These are phyloP conservation scores for Sepioteuthis lessoniana DNA, from an alignment of 2,888 invertebrate genomes.

Conservation along the genomic window DNA sequence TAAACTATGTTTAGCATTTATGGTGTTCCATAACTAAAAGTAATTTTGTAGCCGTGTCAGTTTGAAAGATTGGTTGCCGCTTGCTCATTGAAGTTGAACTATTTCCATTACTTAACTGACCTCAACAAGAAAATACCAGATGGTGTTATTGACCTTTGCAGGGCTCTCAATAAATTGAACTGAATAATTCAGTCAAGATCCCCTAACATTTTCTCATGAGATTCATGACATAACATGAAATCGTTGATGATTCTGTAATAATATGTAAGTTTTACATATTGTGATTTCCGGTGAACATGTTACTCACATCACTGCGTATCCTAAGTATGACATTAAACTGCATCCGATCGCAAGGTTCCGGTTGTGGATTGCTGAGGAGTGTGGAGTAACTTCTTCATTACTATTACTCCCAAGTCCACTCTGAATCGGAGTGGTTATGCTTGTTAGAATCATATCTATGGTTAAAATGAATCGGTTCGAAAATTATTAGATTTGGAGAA, in stretches of 20 bases:
- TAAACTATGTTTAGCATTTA: not conserved
- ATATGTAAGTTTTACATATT: not conserved
- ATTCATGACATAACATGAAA: not conserved
- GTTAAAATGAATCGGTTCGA: too few relatives aligned
- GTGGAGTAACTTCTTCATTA: too few relatives aligned
- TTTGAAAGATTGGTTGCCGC: constrained; percentile 17
- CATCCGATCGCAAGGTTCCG: too few relatives aligned
- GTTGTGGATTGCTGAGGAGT: too few relatives aligned
- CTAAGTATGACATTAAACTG: too few relatives aligned
- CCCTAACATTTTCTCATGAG: not conserved
- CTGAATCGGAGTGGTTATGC: too few relatives aligned
- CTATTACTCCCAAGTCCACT: too few relatives aligned
- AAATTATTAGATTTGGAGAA: too few relatives aligned
- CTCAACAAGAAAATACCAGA: not conserved
- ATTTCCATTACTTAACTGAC: not conserved
- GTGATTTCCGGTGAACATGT: too few relatives aligned
- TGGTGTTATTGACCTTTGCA: not conserved
- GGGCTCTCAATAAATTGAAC: not conserved
- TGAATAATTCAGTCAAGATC: not conserved
- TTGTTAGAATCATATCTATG: too few relatives aligned
- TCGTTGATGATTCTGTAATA: not conserved
- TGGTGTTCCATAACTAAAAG: not conserved
- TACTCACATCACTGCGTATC: too few relatives aligned
- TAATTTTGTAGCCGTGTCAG: not conserved
- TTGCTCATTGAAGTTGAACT: not conserved